A percentile compares a stretch with the other conserved stretches of the same genome.
Conservation (phyloP, 1,140 invertebrate species). For the Vanessa tameamea region DNA sequence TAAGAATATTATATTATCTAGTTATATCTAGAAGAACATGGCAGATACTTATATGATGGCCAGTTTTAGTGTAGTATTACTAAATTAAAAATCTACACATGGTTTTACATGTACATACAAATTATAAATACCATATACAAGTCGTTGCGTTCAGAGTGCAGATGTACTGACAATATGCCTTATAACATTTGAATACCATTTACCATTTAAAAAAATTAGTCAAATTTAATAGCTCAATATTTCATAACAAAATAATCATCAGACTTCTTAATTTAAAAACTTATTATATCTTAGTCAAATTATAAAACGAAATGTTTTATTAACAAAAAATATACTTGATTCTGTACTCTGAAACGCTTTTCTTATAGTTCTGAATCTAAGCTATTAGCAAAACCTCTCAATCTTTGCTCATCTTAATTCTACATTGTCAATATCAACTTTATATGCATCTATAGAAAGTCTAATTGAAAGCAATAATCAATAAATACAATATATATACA, state of each 20-base stretch:
- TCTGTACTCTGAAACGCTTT: conserved; percentile 60
- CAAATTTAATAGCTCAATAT: conserved; percentile 19
- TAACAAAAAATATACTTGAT: conserved; percentile 8
- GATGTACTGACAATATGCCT: conserved; percentile 25
- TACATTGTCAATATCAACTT: conserved; percentile 32
- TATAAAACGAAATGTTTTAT: conserved; percentile 1
- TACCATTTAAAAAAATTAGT: not conserved
- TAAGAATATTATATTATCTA: conserved; percentile 82
- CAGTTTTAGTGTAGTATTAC: conserved; percentile 82
- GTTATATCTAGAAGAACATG: conserved; percentile 80
- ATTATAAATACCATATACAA: conserved; percentile 52
- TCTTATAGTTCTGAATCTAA: conserved; percentile 41
- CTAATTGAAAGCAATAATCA: conserved; percentile 48
- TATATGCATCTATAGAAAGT: conserved; percentile 27
- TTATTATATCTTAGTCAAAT: conserved; percentile 1
- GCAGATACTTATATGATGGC: conserved; percentile 82
- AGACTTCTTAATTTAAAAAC: conserved; percentile 1
- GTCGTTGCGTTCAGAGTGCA: conserved; percentile 55
- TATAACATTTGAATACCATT: not conserved
- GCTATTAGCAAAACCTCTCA: conserved; percentile 54
- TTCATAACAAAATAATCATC: not conserved
- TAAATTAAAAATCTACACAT: conserved; percentile 81
- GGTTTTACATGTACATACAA: conserved; percentile 81
- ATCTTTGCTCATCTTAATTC: conserved; percentile 69
- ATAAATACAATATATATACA: conserved; percentile 40